phyloP scores from a whole-genome alignment of 1,140 invertebrate genomes.

The Aplysia californica region DNA sequence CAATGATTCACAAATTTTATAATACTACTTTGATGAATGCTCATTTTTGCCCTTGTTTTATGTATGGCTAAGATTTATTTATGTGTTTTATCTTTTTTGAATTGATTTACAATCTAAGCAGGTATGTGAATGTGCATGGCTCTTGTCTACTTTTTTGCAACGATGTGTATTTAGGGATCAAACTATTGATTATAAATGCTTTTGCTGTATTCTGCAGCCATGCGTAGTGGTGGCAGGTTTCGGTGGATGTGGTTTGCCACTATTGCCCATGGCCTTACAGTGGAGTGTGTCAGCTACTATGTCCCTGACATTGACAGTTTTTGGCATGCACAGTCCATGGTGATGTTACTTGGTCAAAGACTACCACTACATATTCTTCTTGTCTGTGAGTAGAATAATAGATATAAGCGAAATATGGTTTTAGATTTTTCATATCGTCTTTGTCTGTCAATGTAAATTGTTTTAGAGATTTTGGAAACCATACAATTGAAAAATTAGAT shows the following conservation, averaged over 20 bases:
- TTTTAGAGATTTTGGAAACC: background rate
- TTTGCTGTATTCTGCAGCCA: slow-evolving; percentile 69
- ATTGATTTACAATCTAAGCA: background rate
- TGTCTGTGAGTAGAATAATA: slow-evolving; percentile 74
- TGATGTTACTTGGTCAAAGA: slow-evolving; percentile 77
- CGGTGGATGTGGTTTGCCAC: slow-evolving; percentile 78
- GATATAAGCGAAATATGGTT: too few species aligned
- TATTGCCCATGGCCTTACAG: slow-evolving; percentile 75
- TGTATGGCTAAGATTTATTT: background rate
- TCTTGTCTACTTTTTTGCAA: too few species aligned
- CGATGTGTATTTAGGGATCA: background rate
- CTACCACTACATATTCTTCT: slow-evolving; percentile 79
- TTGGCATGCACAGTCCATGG: slow-evolving; percentile 81
- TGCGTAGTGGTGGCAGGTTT: slow-evolving; percentile 76
- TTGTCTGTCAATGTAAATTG: background rate
- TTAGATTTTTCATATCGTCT: background rate
- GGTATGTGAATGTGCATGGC: too few species aligned
- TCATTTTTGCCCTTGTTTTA: background rate
- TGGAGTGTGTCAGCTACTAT: slow-evolving; percentile 74
- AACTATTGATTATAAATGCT: background rate
- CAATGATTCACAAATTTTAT: background rate
- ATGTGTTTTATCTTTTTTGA: slow-evolving; percentile 67
- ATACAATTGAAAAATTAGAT: background rate
- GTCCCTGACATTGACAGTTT: slow-evolving; percentile 79
- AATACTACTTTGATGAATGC: background rate